These are phyloP conservation scores for Machimus rusticus DNA, from an alignment of 2,888 invertebrate species.

Conservation along the genomic window DNA sequence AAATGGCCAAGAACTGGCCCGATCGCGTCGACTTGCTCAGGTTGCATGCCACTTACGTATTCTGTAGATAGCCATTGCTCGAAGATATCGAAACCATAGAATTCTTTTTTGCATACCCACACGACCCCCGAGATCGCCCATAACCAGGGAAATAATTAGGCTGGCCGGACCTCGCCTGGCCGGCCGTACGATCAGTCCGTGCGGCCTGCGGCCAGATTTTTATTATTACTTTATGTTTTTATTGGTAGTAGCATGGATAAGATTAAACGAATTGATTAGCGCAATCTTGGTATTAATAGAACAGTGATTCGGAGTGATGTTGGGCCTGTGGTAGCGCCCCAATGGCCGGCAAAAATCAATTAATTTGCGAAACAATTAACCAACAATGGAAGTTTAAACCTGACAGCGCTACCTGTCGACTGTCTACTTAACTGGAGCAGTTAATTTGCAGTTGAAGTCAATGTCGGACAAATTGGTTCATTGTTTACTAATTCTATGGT, in stretches of 20 bases:
- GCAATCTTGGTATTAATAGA: background rate
- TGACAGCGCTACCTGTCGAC: background rate
- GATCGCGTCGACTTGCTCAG: background rate
- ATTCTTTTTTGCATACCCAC: slow-evolving; percentile 2
- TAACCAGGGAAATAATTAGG: background rate
- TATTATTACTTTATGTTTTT: background rate
- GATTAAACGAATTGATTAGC: background rate
- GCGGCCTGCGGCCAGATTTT: background rate
- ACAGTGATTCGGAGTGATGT: background rate
- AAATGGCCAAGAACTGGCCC: slow-evolving; percentile 7
- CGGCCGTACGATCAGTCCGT: background rate
- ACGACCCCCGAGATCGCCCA: background rate
- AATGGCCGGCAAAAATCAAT: background rate
- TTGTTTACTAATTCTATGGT: background rate
- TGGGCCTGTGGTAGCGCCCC: background rate
- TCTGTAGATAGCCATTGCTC: background rate
- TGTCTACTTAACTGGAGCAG: background rate
- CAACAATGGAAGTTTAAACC: background rate
- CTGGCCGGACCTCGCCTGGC: background rate
- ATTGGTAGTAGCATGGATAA: background rate
- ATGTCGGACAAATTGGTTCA: slow-evolving; percentile 1
- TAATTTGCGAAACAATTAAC: background rate
- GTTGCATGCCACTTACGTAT: background rate
- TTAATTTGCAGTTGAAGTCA: background rate
- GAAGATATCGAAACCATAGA: background rate